A percentile compares a stretch with the other conserved stretches of the same genome.
These are phyloP conservation scores for Mustela erminea DNA, from an alignment of 2,797 vertebrate species.

Conservation along the genomic window DNA sequence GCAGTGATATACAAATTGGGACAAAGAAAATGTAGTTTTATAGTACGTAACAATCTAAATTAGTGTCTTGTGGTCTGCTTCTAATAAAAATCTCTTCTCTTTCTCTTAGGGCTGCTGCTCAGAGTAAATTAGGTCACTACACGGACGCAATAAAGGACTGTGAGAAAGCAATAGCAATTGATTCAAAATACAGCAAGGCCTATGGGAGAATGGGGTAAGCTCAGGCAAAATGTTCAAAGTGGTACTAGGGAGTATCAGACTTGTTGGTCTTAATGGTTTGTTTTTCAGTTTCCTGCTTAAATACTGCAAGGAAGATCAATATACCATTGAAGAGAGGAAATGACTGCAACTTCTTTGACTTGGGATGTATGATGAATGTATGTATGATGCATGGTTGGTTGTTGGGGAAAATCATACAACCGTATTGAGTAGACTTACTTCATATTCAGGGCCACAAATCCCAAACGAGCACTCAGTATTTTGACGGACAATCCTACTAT, in stretches of 20 bases:
- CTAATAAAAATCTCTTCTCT: conserved; percentile 62
- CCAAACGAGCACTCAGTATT: not conserved
- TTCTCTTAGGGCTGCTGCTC: conserved; percentile 94
- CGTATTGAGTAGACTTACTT: not conserved
- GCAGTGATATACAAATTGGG: conserved; percentile 7
- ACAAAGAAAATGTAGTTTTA: conserved; percentile 12
- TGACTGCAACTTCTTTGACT: not conserved
- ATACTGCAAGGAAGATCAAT: not conserved
- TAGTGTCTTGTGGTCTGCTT: conserved; percentile 11
- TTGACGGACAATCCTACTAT: not conserved
- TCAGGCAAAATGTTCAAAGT: not conserved
- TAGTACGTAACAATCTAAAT: conserved; percentile 52
- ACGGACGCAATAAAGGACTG: conserved; percentile 96
- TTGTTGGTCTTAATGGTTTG: not conserved
- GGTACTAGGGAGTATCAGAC: not conserved
- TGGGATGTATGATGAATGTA: not conserved
- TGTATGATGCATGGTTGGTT: not conserved
- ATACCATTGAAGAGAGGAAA: not conserved
- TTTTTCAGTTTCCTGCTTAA: conserved; percentile 52
- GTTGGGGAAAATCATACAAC: not conserved
- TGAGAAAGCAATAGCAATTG: conserved; percentile 96
- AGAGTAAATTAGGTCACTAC: conserved; percentile 96
- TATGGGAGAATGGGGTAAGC: conserved; percentile 99
- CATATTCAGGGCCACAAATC: not conserved
- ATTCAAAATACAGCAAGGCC: conserved; percentile 97